phyloP scores from a whole-genome alignment of 2,113 vertebrate genomes.

The Picathartes gymnocephalus region DNA sequence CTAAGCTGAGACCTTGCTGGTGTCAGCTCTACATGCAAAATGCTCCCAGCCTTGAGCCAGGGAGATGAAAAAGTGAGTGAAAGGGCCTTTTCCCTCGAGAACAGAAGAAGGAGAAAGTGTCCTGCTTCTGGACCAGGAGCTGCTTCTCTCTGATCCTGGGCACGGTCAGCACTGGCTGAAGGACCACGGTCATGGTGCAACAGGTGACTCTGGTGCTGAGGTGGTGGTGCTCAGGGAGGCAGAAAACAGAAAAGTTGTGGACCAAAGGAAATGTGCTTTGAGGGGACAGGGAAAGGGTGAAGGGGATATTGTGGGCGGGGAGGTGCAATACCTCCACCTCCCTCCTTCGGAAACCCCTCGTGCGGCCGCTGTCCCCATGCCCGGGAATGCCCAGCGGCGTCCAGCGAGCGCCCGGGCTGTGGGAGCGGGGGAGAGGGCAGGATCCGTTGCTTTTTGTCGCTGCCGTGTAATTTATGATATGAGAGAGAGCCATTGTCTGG shows the following conservation, averaged over 20 bases:
- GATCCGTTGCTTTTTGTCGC: neutral
- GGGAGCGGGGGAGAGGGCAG: neutral
- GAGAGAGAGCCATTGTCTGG: slow-evolving; percentile 48
- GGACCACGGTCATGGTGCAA: accelerated
- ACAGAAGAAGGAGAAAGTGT: neutral
- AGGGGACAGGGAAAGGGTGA: neutral
- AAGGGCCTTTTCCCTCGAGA: neutral
- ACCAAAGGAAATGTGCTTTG: accelerated
- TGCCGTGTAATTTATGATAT: slow-evolving; percentile 70
- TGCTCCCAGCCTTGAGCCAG: neutral
- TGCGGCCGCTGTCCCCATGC: accelerated
- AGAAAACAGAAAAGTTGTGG: neutral
- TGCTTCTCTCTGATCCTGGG: accelerated
- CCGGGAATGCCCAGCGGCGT: neutral
- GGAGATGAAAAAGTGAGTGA: neutral
- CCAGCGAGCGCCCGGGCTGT: neutral
- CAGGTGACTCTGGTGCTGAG: accelerated
- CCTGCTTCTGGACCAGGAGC: neutral
- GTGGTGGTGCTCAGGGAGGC: accelerated
- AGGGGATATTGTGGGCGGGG: accelerated
- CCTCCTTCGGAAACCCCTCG: neutral
- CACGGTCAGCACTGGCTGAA: accelerated
- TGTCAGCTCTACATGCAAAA: accelerated
- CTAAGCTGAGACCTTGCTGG: neutral
- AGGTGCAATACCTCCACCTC: neutral